A percentile compares a stretch with the other conserved stretches of the same genome.
Conservation (phyloP, 2,888 invertebrate genomes). For the Hyles lineata region DNA sequence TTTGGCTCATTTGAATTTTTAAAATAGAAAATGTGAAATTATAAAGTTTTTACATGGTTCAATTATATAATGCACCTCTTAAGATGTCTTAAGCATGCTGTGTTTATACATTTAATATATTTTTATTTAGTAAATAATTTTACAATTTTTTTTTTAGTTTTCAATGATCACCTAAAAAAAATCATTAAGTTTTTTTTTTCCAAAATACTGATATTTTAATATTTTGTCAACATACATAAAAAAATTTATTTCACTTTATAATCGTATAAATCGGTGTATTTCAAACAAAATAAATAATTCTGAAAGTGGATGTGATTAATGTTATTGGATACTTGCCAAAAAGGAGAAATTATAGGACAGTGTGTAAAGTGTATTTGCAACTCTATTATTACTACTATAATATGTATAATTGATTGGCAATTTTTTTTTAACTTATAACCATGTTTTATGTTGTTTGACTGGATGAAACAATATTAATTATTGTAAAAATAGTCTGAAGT, state of each 20-base stretch:
- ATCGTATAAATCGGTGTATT: constrained; percentile 34
- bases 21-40: too few relatives aligned
- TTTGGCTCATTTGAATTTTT: background rate
- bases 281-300: constrained; percentile 51
- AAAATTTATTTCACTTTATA: constrained; percentile 20
- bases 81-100: too few relatives aligned
- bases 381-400: background rate
- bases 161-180: too few relatives aligned
- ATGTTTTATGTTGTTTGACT: background rate
- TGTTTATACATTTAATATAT: too few relatives aligned
- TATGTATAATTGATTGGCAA: background rate
- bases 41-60: too few relatives aligned
- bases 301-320: constrained; percentile 47
- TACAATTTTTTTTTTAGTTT: too few relatives aligned
- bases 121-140: too few relatives aligned
- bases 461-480: background rate
- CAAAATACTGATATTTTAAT: too few relatives aligned
- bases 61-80: too few relatives aligned
- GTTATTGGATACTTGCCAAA: constrained; percentile 49
- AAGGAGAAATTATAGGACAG: constrained; percentile 39
- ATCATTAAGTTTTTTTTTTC: too few relatives aligned
- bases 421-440: background rate
- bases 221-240: background rate
- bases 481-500: background rate
- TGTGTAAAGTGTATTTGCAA: constrained; percentile 19